A percentile compares a stretch with the other conserved stretches of the same genome.
Conservation (phyloP, 2,888 invertebrate genomes). For the Spilosoma lubricipeda region DNA sequence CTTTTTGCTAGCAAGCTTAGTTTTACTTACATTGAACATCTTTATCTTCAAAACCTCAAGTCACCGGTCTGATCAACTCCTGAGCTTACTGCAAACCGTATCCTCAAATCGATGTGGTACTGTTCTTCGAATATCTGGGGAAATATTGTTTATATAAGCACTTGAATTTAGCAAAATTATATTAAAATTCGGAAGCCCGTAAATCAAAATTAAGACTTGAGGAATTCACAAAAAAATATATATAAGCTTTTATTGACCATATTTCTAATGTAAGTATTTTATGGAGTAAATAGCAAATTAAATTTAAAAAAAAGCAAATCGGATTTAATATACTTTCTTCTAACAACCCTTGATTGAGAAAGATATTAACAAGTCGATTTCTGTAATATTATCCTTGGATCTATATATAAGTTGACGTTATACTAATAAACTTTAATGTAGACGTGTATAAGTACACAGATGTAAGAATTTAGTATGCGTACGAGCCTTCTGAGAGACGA, state of each 20-base stretch:
- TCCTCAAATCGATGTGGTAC: not conserved
- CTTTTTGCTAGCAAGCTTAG: not conserved
- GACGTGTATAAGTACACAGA: not conserved
- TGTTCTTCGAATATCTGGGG: not conserved
- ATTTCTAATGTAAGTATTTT: too few relatives aligned
- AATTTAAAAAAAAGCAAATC: not conserved
- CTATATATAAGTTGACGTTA: too few relatives aligned
- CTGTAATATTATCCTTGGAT: too few relatives aligned
- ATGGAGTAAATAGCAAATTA: not conserved
- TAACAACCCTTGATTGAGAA: not conserved
- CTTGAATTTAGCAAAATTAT: not conserved
- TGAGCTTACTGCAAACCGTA: too few relatives aligned
- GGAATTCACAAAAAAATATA: not conserved
- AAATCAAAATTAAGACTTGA: too few relatives aligned
- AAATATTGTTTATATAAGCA: not conserved
- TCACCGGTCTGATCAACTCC: not conserved
- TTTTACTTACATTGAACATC: not conserved
- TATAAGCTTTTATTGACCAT: too few relatives aligned
- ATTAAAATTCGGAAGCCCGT: not conserved
- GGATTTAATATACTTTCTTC: not conserved
- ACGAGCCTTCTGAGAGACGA: not conserved
- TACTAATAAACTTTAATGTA: too few relatives aligned
- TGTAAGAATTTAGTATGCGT: not conserved
- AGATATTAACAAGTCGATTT: too few relatives aligned
- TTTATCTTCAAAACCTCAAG: not conserved